phyloP scores from a whole-genome alignment of 2,888 invertebrate genomes.

The Odontocolon sp. region DNA sequence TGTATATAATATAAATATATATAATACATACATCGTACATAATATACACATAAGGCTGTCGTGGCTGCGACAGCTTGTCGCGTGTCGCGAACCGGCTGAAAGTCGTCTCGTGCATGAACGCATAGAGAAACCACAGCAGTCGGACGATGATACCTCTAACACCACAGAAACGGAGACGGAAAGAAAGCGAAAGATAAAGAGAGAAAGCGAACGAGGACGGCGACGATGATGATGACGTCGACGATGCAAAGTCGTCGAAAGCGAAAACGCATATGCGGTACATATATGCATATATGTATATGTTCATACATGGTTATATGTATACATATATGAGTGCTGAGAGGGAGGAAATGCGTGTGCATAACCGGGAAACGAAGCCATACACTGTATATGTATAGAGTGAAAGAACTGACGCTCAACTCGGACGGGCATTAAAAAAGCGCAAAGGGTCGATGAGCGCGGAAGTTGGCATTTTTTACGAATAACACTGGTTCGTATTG shows the following conservation, averaged over 20 bases:
- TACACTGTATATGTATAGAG: slow-evolving; percentile 9
- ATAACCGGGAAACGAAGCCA: slow-evolving; percentile 54
- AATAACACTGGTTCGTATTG: slow-evolving; percentile 25
- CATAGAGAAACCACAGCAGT: slow-evolving; percentile 40
- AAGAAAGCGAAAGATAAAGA: slow-evolving; percentile 13
- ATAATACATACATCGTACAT: neutral
- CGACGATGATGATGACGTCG: neutral
- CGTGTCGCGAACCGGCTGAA: slow-evolving; percentile 24
- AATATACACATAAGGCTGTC: neutral
- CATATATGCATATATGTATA: too few relatives aligned
- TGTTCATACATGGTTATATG: too few relatives aligned
- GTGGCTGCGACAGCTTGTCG: slow-evolving; percentile 19
- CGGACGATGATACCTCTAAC: slow-evolving; percentile 51
- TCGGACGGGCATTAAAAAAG: slow-evolving; percentile 25
- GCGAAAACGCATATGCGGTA: slow-evolving; percentile 46
- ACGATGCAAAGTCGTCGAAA: slow-evolving; percentile 41
- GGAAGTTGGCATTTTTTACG: slow-evolving; percentile 42
- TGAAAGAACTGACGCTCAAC: neutral
- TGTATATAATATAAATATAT: neutral
- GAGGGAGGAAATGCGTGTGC: slow-evolving; percentile 40
- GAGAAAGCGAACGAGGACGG: neutral
- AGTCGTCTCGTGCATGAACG: slow-evolving; percentile 4
- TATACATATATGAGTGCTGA: too few relatives aligned
- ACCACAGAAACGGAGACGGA: slow-evolving; percentile 27
- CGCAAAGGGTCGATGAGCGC: slow-evolving; percentile 32